Base-by-base conservation (phyloP, 2,888 invertebrate species). In the Tipula unca region DNA sequence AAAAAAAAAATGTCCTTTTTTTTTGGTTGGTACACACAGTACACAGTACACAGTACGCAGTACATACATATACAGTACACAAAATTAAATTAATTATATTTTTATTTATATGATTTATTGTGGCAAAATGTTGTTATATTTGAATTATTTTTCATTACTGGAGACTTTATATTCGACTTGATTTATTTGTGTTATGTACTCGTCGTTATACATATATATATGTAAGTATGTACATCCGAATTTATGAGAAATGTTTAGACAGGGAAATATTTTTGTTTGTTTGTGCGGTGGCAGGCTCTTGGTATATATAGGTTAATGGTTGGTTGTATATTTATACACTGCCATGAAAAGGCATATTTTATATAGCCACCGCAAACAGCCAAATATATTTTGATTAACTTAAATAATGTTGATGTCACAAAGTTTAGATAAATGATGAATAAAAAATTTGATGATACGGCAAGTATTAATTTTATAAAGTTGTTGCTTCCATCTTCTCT, bases 61-160 rank as follows among this genome's bases (percentile, higher is more conserved):
- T 69, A n/a, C 25, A 25, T 14, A n/a, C n/a, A n/a, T 32, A 1
- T 32, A 32, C 32, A 32, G 32, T 32, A 32, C 32, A 69, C 25
- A 69, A 69, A 69, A 69, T 25, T 69, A 69, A 69, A 69, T 69
- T 69, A 69, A 69, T 69, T 69, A 69, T 69, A 69, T 69, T 69
- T 48, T 69, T 69, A 69, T 69, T 69, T 69, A 25, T 69, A 69
- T 69, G 69, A 69, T 69, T 69, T 69, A 69, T 69, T 69, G 69
- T 69, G 69, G 69, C 69, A 20, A 69, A 69, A 69, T 69, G 69
- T 69, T 69, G 69, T 69, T 69, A 69, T 69, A 69, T 69, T 69
- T 69, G 69, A 69, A 69, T 69, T 69, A 69, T 69, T 69, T 69
- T 69, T 69, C 69, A 69, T 69, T 69, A 69, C 69, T 69, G 25